phyloP scores from a whole-genome alignment of 2,797 vertebrate species.

The Xenentodon cancila region DNA sequence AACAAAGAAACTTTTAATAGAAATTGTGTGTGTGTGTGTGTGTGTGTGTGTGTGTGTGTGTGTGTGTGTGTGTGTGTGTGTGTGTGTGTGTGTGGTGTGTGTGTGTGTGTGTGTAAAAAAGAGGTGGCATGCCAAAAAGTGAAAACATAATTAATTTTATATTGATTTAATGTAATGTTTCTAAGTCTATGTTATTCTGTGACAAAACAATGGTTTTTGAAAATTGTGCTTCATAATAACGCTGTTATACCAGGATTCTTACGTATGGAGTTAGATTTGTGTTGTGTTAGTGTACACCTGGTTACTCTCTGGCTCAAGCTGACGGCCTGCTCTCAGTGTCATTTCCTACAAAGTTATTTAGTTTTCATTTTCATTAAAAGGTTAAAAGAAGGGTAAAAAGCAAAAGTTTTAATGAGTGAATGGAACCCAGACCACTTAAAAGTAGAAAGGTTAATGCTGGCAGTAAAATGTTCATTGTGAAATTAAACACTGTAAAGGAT shows the following conservation, averaged over 20 bases:
- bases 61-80: too few species aligned
- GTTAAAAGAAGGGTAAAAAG: not conserved
- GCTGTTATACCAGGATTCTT: too few species aligned
- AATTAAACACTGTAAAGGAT: conserved; percentile 5
- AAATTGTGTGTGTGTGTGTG: too few species aligned
- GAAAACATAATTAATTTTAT: not conserved
- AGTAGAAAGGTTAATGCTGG: conserved; percentile 1
- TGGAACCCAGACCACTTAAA: not conserved
- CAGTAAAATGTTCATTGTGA: not conserved
- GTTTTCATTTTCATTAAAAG: not conserved
- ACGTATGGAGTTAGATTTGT: not conserved
- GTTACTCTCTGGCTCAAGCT: not conserved
- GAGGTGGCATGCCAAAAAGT: not conserved
- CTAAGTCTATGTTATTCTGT: not conserved
- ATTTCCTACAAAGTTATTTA: not conserved
- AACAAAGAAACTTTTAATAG: too few species aligned
- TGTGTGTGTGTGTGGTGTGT: too few species aligned
- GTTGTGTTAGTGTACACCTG: not conserved
- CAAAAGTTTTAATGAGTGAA: conserved; percentile 1
- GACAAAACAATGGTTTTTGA: not conserved
- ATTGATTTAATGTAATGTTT: not conserved
- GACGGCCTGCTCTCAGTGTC: not conserved
- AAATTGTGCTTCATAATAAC: too few species aligned
- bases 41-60: too few species aligned
- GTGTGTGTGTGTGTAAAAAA: too few species aligned